phyloP scores from a whole-genome alignment of 2,888 invertebrate genomes.

The Balanococcus diminutus region DNA sequence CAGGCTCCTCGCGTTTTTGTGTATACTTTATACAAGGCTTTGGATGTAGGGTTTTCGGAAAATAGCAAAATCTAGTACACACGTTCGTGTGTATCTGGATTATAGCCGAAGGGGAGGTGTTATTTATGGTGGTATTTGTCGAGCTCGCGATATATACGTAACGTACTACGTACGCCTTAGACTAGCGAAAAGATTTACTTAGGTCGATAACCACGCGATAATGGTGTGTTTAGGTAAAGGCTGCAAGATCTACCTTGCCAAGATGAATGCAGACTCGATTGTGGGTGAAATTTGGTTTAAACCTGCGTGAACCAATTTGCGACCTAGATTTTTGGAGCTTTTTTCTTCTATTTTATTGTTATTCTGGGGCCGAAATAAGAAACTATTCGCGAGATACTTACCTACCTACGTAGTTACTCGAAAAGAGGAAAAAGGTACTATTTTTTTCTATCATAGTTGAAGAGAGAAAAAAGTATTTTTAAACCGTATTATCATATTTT shows the following conservation, averaged over 20 bases:
- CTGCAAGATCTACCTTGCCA: not conserved
- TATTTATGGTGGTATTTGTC: not conserved
- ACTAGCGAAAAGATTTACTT: not conserved
- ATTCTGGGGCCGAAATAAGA: not conserved
- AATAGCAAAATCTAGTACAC: not conserved
- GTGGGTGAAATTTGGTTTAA: too few relatives aligned
- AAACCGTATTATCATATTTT: not conserved
- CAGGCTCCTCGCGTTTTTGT: not conserved
- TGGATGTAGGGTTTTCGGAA: not conserved
- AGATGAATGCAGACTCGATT: too few relatives aligned
- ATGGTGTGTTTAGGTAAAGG: not conserved
- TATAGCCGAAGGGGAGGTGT: not conserved
- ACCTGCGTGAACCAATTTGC: not conserved
- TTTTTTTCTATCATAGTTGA: not conserved
- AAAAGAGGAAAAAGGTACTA: not conserved
- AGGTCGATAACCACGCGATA: not conserved
- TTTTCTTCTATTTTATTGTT: not conserved
- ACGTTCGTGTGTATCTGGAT: not conserved
- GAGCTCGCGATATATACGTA: not conserved
- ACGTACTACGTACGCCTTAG: not conserved
- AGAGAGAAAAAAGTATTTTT: not conserved
- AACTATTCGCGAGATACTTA: not conserved
- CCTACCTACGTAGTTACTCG: not conserved
- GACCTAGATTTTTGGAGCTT: not conserved
- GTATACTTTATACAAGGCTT: not conserved